A percentile compares a stretch with the other conserved stretches of the same genome.
These are phyloP conservation scores for Dromas ardeola DNA, from an alignment of 2,113 vertebrate genomes.

Conservation along the genomic window DNA sequence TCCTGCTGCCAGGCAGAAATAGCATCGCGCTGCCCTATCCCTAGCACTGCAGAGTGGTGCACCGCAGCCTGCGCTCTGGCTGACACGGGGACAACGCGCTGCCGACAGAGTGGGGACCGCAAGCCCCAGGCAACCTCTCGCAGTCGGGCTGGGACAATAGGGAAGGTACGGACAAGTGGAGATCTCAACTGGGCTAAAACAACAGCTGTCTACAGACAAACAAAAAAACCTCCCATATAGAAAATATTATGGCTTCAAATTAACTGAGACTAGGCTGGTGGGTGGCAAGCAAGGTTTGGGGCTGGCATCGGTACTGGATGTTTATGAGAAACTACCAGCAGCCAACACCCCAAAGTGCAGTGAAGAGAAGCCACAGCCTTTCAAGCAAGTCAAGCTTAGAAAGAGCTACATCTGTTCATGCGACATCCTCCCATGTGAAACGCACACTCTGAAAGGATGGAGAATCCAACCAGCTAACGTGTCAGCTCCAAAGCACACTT, in stretches of 20 bases:
- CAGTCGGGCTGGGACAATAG: background rate
- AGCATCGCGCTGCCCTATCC: rapidly evolving
- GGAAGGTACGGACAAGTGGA: background rate
- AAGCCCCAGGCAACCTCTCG: background rate
- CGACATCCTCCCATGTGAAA: background rate
- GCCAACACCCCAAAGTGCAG: background rate
- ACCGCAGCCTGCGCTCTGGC: background rate
- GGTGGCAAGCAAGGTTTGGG: background rate
- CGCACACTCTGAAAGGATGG: background rate
- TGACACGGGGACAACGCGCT: rapidly evolving
- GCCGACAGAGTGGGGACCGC: background rate
- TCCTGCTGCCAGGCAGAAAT: background rate
- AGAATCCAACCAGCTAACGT: background rate
- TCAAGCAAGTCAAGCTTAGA: background rate
- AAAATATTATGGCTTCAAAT: conserved; percentile 60
- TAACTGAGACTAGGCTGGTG: conserved; percentile 7
- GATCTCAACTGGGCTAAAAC: background rate
- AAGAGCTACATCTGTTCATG: background rate
- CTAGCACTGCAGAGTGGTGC: rapidly evolving
- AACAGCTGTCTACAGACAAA: background rate
- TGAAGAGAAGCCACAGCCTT: background rate
- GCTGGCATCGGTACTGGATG: background rate
- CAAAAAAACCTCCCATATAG: background rate
- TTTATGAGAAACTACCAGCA: background rate
- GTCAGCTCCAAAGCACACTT: background rate